Conservation (phyloP, 2,888 invertebrate genomes). For the Pollenia angustigena region DNA sequence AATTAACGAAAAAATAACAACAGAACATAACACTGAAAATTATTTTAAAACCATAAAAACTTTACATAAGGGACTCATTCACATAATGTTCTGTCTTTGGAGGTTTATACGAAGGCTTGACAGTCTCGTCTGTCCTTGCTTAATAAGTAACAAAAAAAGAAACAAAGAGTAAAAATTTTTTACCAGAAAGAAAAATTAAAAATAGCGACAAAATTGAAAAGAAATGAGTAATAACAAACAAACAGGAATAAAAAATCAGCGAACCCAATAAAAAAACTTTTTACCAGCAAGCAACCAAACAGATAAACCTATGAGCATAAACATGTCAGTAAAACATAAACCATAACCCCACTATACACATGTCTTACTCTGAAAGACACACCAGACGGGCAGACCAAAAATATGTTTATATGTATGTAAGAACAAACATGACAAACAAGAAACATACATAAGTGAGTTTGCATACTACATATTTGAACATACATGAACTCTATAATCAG, state of each 20-base stretch:
- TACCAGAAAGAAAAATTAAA: constrained; percentile 8
- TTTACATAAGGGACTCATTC: constrained; percentile 59
- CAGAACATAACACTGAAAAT: constrained; percentile 34
- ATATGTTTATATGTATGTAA: neutral
- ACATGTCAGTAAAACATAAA: constrained; percentile 50
- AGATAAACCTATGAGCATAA: neutral
- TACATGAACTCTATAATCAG: neutral
- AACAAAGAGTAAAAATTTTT: neutral
- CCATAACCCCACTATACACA: constrained; percentile 57
- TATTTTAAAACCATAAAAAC: constrained; percentile 66
- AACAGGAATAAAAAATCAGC: constrained; percentile 14
- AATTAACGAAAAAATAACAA: neutral
- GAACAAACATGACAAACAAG: constrained; percentile 11
- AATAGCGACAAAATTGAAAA: constrained; percentile 41
- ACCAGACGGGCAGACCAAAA: constrained; percentile 51
- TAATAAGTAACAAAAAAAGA: constrained; percentile 6
- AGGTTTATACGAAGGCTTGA: constrained; percentile 20
- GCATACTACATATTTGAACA: neutral
- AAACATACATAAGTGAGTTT: neutral
- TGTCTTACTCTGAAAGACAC: constrained; percentile 55
- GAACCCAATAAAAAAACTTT: constrained; percentile 13
- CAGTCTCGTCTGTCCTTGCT: neutral
- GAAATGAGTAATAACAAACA: constrained; percentile 51
- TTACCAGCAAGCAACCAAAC: constrained; percentile 7
- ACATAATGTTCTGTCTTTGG: constrained; percentile 44